phyloP scores from a whole-genome alignment of 2,888 invertebrate genomes.

The Spicauda simplicius region DNA sequence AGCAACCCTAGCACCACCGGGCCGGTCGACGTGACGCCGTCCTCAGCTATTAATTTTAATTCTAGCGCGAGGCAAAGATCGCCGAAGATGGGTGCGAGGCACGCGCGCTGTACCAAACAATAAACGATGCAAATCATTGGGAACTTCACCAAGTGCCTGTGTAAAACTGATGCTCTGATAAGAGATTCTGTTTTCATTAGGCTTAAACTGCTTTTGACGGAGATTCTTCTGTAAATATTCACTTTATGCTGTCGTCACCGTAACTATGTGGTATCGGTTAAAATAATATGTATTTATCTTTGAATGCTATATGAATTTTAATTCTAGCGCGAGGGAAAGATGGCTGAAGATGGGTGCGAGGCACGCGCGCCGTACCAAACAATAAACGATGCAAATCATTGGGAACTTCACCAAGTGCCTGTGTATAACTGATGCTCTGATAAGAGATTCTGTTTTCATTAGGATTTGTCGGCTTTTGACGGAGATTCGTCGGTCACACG shows the following conservation, averaged over 20 bases:
- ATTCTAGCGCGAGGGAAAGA: slow-evolving; percentile 77
- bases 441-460: not conserved
- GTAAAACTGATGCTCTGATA: slow-evolving; percentile 1
- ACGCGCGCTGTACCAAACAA: slow-evolving; percentile 61
- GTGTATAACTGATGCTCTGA: slow-evolving; percentile 2
- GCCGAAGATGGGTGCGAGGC: slow-evolving; percentile 71
- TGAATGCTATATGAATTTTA: slow-evolving; percentile 73
- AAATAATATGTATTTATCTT: no score
- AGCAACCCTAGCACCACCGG: slow-evolving; percentile 49
- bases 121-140: slow-evolving; percentile 50
- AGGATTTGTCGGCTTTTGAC: no score
- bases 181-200: not conserved
- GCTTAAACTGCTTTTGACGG: no score
- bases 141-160: slow-evolving; percentile 33
- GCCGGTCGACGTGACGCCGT: slow-evolving; percentile 63
- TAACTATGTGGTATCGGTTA: no score
- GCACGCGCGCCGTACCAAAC: slow-evolving; percentile 66
- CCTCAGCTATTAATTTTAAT: slow-evolving; percentile 82
- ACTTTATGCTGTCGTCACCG: no score
- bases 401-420: slow-evolving; percentile 37
- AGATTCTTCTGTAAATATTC: no score
- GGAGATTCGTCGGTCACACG: no score
- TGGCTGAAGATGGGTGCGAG: slow-evolving; percentile 71
- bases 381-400: slow-evolving; percentile 50
- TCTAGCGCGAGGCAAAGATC: slow-evolving; percentile 77